phyloP scores from a whole-genome alignment of 2,113 vertebrate species.

The Arvicanthis niloticus region DNA sequence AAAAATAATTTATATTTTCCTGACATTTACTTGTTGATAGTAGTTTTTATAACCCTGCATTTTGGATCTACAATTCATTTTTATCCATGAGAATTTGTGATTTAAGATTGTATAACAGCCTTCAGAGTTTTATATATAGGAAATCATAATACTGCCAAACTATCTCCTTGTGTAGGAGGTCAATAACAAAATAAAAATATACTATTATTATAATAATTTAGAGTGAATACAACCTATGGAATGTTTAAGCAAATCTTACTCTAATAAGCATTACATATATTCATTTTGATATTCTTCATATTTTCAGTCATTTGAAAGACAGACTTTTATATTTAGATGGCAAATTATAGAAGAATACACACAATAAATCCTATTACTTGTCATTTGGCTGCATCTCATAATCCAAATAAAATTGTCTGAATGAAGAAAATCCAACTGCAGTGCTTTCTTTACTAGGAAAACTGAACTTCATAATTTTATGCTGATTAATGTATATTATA shows the following conservation, averaged over 20 bases:
- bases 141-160: conserved; percentile 57
- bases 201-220: conserved; percentile 56
- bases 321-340: conserved; percentile 32
- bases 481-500: background rate
- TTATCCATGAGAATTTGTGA: conserved; percentile 64
- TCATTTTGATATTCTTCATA: conserved; percentile 61
- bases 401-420: conserved; percentile 39
- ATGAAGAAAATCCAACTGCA: background rate
- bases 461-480: conserved; percentile 38
- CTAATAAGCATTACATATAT: background rate
- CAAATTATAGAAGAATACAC: conserved; percentile 41
- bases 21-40: conserved; percentile 75
- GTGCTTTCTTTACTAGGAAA: conserved; percentile 19
- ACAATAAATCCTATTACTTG: conserved; percentile 49
- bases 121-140: conserved; percentile 67
- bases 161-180: conserved; percentile 51
- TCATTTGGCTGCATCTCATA: conserved; percentile 46
- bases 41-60: conserved; percentile 74
- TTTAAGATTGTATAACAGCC: conserved; percentile 75
- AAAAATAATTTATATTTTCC: conserved; percentile 77
- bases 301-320: conserved; percentile 25
- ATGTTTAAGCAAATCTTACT: conserved; percentile 44
- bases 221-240: conserved; percentile 26
- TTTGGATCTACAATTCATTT: conserved; percentile 74
- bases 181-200: conserved; percentile 41